Percentiles rank a stretch among this genome's conserved stretches.
Evolutionary conservation across 2,113 vertebrate genomes (phyloP).

Genomic region (Macrotus californicus): DNA sequence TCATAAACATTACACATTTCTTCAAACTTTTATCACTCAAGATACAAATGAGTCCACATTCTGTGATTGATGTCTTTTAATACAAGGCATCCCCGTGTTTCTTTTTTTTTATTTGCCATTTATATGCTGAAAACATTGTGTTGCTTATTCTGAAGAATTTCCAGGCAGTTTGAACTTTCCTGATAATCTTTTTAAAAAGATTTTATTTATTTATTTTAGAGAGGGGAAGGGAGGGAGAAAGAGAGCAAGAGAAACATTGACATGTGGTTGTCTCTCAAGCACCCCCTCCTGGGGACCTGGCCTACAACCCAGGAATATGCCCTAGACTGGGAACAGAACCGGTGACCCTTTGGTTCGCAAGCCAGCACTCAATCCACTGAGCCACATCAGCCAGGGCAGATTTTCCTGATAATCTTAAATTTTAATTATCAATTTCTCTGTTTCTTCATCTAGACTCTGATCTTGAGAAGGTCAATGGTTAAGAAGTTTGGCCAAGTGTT

Average conservation of each 20-base stretch:
- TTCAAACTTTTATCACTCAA: neutral
- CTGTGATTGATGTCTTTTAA: neutral
- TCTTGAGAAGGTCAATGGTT: neutral
- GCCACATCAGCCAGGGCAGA: neutral
- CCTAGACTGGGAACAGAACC: too few species aligned
- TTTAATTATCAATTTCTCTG: neutral
- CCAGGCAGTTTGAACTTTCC: neutral
- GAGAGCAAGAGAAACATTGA: too few species aligned
- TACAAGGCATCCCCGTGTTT: neutral
- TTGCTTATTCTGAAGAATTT: constrained; percentile 3
- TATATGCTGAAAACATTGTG: neutral
- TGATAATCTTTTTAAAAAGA: neutral
- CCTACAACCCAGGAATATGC: too few species aligned
- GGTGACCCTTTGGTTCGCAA: too few species aligned
- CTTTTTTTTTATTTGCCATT: neutral
- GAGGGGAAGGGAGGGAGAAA: too few species aligned
- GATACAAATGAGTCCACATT: neutral
- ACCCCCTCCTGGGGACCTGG: too few species aligned
- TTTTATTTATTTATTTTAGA: too few species aligned
- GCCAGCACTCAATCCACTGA: too few species aligned
- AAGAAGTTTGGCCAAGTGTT: neutral
- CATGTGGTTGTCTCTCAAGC: too few species aligned
- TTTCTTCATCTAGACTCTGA: neutral
- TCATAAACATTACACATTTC: neutral
- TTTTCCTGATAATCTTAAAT: neutral